Evolutionary conservation across 2,888 invertebrate genomes (phyloP).

Genomic region (Acleris literana): DNA sequence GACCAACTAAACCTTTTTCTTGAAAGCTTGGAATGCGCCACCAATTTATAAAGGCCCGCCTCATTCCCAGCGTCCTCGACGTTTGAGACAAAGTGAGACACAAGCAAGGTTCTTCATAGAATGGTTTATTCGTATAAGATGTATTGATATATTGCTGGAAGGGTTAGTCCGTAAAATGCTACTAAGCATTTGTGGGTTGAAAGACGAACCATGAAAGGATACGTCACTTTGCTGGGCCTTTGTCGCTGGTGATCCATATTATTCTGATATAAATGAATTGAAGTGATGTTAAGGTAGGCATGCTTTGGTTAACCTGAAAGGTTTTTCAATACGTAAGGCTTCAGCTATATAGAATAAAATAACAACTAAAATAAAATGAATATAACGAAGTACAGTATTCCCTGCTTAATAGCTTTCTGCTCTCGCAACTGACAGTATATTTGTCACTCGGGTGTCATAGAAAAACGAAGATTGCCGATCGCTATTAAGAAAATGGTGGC

Average conservation of each 20-base stretch:
- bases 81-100: conserved; percentile 39
- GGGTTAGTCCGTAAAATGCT: conserved; percentile 68
- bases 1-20: conserved; percentile 58
- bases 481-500: too few relatives aligned
- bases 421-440: too few relatives aligned
- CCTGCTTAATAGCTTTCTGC: too few relatives aligned
- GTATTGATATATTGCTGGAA: conserved; percentile 61
- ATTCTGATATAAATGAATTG: conserved; percentile 13
- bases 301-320: conserved; percentile 15
- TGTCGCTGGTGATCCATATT: conserved; percentile 55
- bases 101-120: conserved; percentile 43
- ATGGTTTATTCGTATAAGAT: conserved; percentile 69
- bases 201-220: conserved; percentile 55
- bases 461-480: too few relatives aligned
- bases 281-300: neutral
- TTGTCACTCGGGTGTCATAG: too few relatives aligned
- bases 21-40: conserved; percentile 51
- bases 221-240: conserved; percentile 55
- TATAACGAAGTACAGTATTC: too few relatives aligned
- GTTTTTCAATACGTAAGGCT: conserved; percentile 3
- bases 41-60: conserved; percentile 48
- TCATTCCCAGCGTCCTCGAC: conserved; percentile 30
- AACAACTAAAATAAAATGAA: too few relatives aligned
- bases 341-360: conserved; percentile 18
- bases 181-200: conserved; percentile 68